Base-by-base conservation (phyloP, 2,888 invertebrate species). In the Arge pagana region DNA sequence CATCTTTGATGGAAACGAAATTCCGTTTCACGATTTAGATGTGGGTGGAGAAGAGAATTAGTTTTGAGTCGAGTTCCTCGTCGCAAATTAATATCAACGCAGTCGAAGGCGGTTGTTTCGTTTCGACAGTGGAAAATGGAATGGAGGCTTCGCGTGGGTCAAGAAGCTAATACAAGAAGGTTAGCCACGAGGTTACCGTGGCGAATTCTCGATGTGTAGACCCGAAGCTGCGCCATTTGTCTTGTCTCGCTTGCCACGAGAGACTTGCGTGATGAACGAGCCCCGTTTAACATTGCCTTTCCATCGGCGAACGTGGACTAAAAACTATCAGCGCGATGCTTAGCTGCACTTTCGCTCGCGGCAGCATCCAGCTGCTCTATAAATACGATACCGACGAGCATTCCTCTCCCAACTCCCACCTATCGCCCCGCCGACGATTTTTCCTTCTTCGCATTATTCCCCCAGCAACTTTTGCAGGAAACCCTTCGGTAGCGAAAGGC, bases 271-370 rank as follows among this genome's bases (percentile, higher is more conserved):
- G 67, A 70, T 69, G 64, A 68, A 71, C 67, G 70, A 67, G 55
- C 58, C 58, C 54, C 61, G 62, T 63, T 65, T 64, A 64, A 62
- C 59, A 59, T 54, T 54, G 36, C 37, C 36, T 45, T 45, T 45
- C 45, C n/a, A n/a, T n/a, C 54, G 59, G 57, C 65, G 67, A 70
- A 69, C 33, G 42, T 69, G 67, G 69, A 65, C 67, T 66, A 61
- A 67, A 68, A 67, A 70, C 68, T 65, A 70, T 70, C 65, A 67
- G 61, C 68, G 59, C 60, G 45, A 33, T 21, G 19, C 33, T 31
- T 19, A 42, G 16, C 42, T 16, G 18, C 30, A 28, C 31, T 42
- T 42, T n/a, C 21, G 19, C 33, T 6, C 26, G 42, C 26, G 13
- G 18, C 11, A 11, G n/a, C 5, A 23, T 42, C 30, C 28, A 18